Evolutionary conservation across 1,140 invertebrate genomes (phyloP).

Genomic region (Solen grandis): DNA sequence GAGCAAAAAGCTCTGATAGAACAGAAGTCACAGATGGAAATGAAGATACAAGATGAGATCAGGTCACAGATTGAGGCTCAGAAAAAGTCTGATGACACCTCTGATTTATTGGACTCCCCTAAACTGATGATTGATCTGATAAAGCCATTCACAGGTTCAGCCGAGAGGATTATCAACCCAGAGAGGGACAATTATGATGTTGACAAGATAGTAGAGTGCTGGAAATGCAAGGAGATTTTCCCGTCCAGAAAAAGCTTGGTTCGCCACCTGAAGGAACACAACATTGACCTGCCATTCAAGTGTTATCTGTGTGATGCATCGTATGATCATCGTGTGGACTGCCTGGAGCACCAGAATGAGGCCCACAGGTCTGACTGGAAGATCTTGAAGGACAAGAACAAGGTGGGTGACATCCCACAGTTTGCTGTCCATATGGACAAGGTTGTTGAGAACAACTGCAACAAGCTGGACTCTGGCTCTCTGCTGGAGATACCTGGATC

Average conservation of each 20-base stretch:
- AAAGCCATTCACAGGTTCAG: constrained; percentile 61
- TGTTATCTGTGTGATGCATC: constrained; percentile 95
- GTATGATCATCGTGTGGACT: constrained; percentile 89
- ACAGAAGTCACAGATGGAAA: constrained; percentile 46
- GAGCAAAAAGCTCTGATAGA: constrained; percentile 49
- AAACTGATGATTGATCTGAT: constrained; percentile 7
- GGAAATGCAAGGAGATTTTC: constrained; percentile 74
- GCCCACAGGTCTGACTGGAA: constrained; percentile 84
- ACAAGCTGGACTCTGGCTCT: constrained; percentile 63
- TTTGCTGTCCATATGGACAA: constrained; percentile 74
- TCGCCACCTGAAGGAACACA: constrained; percentile 77
- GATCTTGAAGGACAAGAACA: constrained; percentile 75
- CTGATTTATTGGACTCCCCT: constrained; percentile 9
- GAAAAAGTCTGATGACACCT: constrained; percentile 6
- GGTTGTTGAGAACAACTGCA: constrained; percentile 72
- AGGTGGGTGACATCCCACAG: constrained; percentile 68
- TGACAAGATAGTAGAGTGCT: constrained; percentile 76
- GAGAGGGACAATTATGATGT: constrained; percentile 76
- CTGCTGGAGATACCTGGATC: constrained; percentile 64
- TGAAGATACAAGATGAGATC: constrained; percentile 51
- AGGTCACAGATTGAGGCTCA: constrained; percentile 40
- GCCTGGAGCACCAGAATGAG: constrained; percentile 90
- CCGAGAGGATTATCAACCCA: constrained; percentile 70
- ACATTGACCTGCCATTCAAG: constrained; percentile 90
- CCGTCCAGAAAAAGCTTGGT: constrained; percentile 72